phyloP scores from a whole-genome alignment of 1,140 invertebrate genomes.

The Bombus haemorrhoidalis region DNA sequence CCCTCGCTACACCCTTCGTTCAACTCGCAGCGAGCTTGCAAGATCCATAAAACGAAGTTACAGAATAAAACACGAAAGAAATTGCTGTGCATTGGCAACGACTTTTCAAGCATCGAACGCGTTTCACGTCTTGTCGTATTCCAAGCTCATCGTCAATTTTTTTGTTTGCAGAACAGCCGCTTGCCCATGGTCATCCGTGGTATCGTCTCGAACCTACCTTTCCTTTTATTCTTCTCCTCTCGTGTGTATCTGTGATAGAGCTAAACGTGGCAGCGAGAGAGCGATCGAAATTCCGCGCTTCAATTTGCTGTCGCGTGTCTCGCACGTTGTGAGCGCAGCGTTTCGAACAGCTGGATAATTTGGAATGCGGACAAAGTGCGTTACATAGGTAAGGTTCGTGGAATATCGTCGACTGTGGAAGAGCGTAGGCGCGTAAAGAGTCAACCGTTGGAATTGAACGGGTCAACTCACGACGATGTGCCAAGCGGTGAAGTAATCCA shows the following conservation, averaged over 20 bases:
- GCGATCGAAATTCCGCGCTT: neutral
- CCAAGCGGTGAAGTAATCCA: constrained; percentile 70
- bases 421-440: constrained; percentile 54
- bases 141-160: neutral
- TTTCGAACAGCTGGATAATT: constrained; percentile 39
- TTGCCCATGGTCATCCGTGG: too few relatives aligned
- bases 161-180: neutral
- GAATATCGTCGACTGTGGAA: neutral
- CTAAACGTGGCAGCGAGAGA: too few relatives aligned
- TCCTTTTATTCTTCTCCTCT: too few relatives aligned
- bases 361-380: constrained; percentile 71
- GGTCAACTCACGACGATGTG: constrained; percentile 73
- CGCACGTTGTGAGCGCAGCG: too few relatives aligned
- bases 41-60: too few relatives aligned
- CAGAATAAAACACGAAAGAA: too few relatives aligned
- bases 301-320: too few relatives aligned
- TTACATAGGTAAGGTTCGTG: constrained; percentile 23
- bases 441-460: constrained; percentile 78
- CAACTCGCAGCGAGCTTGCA: too few relatives aligned
- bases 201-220: too few relatives aligned
- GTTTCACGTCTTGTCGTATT: neutral
- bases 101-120: neutral
- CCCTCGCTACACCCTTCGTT: too few relatives aligned
- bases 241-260: too few relatives aligned
- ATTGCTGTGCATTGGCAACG: too few relatives aligned